Conservation (phyloP, 2,888 invertebrate species). For the Pheosia gnoma region DNA sequence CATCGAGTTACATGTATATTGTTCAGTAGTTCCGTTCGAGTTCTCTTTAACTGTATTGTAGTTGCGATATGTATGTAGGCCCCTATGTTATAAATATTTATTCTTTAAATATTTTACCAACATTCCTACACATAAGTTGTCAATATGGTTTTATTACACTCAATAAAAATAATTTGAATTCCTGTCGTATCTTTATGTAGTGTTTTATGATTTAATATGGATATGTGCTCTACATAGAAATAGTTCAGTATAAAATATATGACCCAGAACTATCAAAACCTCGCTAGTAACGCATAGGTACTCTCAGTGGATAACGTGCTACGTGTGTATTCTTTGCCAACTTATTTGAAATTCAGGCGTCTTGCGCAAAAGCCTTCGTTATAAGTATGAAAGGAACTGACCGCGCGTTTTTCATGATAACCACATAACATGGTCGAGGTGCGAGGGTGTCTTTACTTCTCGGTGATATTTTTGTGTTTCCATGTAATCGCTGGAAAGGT, state of each 20-base stretch:
- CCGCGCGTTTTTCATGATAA: slow-evolving; percentile 64
- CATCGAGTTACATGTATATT: not conserved
- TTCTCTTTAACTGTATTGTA: not conserved
- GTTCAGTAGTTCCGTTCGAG: not conserved
- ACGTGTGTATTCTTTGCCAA: slow-evolving; percentile 52
- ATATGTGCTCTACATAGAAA: too few species aligned
- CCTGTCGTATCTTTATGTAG: too few species aligned
- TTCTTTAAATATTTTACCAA: too few species aligned
- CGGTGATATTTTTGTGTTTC: slow-evolving; percentile 59
- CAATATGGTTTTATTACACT: too few species aligned
- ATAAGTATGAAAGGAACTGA: slow-evolving; percentile 68
- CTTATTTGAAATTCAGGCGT: slow-evolving; percentile 61
- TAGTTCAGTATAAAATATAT: not conserved
- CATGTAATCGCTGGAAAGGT: slow-evolving; percentile 61
- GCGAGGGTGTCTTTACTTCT: slow-evolving; percentile 57
- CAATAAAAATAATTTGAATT: too few species aligned
- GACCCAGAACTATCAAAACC: slow-evolving; percentile 17
- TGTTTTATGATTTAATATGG: too few species aligned
- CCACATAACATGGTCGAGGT: slow-evolving; percentile 64
- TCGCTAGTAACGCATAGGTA: slow-evolving; percentile 29
- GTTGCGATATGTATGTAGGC: too few species aligned
- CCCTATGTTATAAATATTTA: too few species aligned
- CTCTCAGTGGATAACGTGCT: slow-evolving; percentile 22
- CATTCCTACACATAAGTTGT: too few species aligned
- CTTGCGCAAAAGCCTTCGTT: slow-evolving; percentile 70